These are phyloP conservation scores for Mionectes olivaceus DNA, from an alignment of 2,797 vertebrate genomes.

Conservation along the genomic window DNA sequence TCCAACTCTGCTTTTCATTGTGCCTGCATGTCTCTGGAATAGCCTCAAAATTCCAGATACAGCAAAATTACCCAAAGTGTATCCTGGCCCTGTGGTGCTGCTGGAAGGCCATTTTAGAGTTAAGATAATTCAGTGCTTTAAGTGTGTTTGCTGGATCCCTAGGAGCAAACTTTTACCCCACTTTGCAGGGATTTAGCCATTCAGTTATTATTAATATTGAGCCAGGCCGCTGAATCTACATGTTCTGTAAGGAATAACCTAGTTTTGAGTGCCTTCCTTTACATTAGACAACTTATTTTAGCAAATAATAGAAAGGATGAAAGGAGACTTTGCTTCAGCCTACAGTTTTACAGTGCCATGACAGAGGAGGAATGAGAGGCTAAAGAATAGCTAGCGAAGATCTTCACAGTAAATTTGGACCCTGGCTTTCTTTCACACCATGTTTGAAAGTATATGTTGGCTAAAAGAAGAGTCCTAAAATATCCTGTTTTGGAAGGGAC, in stretches of 20 bases:
- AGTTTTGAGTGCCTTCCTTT: constrained; percentile 16
- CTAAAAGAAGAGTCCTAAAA: not conserved
- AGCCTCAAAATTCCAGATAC: constrained; percentile 26
- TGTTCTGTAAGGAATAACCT: constrained; percentile 44
- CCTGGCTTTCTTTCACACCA: not conserved
- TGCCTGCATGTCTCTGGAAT: not conserved
- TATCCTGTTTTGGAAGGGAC: not conserved
- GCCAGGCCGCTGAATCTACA: constrained; percentile 41
- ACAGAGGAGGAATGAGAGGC: not conserved
- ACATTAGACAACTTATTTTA: not conserved
- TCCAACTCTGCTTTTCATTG: constrained; percentile 20
- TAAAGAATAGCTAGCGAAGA: not conserved
- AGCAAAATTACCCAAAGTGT: constrained; percentile 3
- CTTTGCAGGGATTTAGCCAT: constrained; percentile 41
- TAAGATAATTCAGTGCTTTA: constrained; percentile 9
- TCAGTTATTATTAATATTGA: constrained; percentile 45
- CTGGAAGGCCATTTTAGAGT: constrained; percentile 17
- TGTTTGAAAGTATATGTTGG: not conserved
- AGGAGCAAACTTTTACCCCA: constrained; percentile 48
- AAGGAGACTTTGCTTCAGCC: not conserved
- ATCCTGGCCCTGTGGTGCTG: not conserved
- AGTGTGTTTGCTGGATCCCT: constrained; percentile 29
- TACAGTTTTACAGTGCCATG: not conserved
- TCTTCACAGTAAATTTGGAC: not conserved
- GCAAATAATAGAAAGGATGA: constrained; percentile 7